A percentile compares a stretch with the other conserved stretches of the same genome.
Evolutionary conservation across 2,797 vertebrate genomes (phyloP).

Genomic region (Typhlichthys subterraneus): DNA sequence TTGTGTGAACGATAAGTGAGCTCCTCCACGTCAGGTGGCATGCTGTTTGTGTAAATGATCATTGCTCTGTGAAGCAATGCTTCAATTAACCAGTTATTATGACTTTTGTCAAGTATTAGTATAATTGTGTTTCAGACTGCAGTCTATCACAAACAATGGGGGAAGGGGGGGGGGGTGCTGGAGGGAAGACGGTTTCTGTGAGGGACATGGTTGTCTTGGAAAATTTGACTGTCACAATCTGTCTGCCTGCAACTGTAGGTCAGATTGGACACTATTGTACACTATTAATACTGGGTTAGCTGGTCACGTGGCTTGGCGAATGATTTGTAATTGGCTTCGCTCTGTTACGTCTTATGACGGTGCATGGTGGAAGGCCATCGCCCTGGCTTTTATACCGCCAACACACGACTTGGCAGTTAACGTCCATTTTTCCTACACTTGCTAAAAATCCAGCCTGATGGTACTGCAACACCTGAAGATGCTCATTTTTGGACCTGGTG

Average conservation of each 20-base stretch:
- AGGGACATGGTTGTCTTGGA: conserved; percentile 58
- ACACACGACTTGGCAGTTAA: conserved; percentile 53
- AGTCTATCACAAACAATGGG: conserved; percentile 43
- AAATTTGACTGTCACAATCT: conserved; percentile 51
- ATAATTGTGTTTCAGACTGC: neutral
- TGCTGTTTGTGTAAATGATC: conserved; percentile 20
- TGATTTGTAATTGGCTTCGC: conserved; percentile 77
- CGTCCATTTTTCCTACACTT: conserved; percentile 51
- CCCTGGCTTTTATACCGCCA: conserved; percentile 76
- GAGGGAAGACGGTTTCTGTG: conserved; percentile 14
- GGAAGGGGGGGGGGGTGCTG: conserved; percentile 10
- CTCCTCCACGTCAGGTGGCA: neutral
- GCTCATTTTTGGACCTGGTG: conserved; percentile 69
- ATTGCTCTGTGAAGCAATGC: conserved; percentile 8
- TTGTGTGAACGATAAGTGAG: conserved; percentile 26
- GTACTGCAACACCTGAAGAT: conserved; percentile 63
- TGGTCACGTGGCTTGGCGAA: conserved; percentile 69
- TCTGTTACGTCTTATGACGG: conserved; percentile 71
- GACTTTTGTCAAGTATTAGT: conserved; percentile 1
- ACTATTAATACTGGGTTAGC: conserved; percentile 70
- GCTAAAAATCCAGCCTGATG: conserved; percentile 61
- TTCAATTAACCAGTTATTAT: conserved; percentile 17
- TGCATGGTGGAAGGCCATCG: conserved; percentile 64
- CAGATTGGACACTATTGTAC: conserved; percentile 58
- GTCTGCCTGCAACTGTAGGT: conserved; percentile 59